Conservation (phyloP, 2,888 invertebrate genomes). For the Aproaerema taeniolella region DNA sequence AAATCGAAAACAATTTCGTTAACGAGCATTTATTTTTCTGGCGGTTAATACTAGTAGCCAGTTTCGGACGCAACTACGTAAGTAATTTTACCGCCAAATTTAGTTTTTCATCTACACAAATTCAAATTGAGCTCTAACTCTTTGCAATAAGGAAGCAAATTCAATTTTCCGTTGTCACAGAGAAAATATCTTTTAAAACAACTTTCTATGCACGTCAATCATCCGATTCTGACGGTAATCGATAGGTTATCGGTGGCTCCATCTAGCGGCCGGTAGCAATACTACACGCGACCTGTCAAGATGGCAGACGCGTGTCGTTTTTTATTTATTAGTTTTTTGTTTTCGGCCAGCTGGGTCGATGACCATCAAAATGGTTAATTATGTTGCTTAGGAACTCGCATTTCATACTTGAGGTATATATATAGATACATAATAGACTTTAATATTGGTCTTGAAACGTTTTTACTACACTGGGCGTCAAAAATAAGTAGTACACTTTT, state of each 20-base stretch:
- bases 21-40: slow-evolving; percentile 47
- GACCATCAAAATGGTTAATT: slow-evolving; percentile 13
- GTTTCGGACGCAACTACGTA: slow-evolving; percentile 30
- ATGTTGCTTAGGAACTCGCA: background rate
- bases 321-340: slow-evolving; percentile 22
- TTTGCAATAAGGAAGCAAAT: background rate
- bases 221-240: slow-evolving; percentile 49
- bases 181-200: background rate
- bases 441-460: no score
- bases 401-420: no score
- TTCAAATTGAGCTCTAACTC: background rate
- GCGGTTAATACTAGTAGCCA: slow-evolving; percentile 53
- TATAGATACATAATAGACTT: no score
- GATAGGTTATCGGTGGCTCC: slow-evolving; percentile 53
- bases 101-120: no score
- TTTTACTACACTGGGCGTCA: no score
- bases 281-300: slow-evolving; percentile 28
- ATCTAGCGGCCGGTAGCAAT: slow-evolving; percentile 32
- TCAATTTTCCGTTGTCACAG: background rate
- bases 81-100: slow-evolving; percentile 19
- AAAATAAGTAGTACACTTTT: no score
- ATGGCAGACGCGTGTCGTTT: slow-evolving; percentile 16
- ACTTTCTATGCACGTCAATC: slow-evolving; percentile 62
- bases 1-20: slow-evolving; percentile 51
- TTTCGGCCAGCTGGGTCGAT: slow-evolving; percentile 12